These are phyloP conservation scores for Columba livia DNA, from an alignment of 2,113 vertebrate genomes.

Conservation along the genomic window DNA sequence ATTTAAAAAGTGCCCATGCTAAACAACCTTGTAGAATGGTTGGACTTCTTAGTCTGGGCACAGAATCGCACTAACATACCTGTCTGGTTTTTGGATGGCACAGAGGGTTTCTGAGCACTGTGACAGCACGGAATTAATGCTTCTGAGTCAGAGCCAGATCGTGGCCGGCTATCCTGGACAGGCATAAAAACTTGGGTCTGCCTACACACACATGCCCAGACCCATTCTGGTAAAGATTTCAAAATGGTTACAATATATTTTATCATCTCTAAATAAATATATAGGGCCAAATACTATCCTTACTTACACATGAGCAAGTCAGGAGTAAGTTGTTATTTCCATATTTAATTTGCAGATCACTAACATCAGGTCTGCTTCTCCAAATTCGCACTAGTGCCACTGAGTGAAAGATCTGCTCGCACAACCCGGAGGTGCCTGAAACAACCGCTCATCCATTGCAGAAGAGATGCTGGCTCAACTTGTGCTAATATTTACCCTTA, in stretches of 20 bases:
- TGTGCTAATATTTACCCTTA: neutral
- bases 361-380: neutral
- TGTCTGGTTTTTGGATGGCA: neutral
- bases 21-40: neutral
- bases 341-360: neutral
- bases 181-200: neutral
- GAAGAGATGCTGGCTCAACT: neutral
- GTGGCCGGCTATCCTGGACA: neutral
- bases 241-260: neutral
- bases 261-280: neutral
- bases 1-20: neutral
- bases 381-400: neutral
- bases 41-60: neutral
- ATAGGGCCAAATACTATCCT: neutral
- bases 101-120: neutral
- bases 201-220: neutral
- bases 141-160: neutral
- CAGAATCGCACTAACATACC: fast-evolving
- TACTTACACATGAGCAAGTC: neutral
- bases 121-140: neutral
- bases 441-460: neutral
- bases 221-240: neutral
- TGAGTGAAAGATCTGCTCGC: neutral
- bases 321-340: neutral
- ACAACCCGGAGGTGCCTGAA: neutral